Percentiles rank a stretch among this genome's conserved stretches.
Conservation (phyloP, 2,888 invertebrate species). For the Erynnis tages region DNA sequence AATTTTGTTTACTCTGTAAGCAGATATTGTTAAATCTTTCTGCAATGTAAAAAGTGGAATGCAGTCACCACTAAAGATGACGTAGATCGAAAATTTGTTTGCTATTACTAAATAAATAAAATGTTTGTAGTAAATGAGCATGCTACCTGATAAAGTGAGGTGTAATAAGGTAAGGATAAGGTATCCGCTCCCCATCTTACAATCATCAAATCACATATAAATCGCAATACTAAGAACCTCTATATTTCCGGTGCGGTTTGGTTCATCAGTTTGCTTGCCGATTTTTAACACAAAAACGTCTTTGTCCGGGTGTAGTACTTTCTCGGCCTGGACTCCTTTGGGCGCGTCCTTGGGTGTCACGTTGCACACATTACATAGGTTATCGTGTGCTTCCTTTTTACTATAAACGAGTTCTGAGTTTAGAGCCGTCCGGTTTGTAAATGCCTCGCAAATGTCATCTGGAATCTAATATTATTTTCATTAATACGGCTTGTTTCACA, state of each 20-base stretch:
- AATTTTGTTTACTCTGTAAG: too few species aligned
- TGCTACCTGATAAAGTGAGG: too few species aligned
- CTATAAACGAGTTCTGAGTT: constrained; percentile 66
- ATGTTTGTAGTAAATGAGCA: too few species aligned
- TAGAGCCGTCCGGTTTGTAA: constrained; percentile 56
- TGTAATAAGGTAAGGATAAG: too few species aligned
- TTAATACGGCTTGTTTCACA: too few species aligned
- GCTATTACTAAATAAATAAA: too few species aligned
- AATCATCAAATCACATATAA: not conserved
- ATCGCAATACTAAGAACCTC: constrained; percentile 83
- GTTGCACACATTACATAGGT: constrained; percentile 61
- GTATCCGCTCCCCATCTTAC: too few species aligned
- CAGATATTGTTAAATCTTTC: too few species aligned
- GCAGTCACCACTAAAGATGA: too few species aligned
- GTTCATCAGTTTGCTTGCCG: constrained; percentile 85
- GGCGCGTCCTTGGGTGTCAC: constrained; percentile 75
- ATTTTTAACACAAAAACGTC: constrained; percentile 87
- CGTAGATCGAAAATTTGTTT: too few species aligned
- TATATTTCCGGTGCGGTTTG: constrained; percentile 82
- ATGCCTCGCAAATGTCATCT: constrained; percentile 68
- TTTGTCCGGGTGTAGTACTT: constrained; percentile 84
- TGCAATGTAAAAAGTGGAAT: too few species aligned
- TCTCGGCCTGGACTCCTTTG: constrained; percentile 80
- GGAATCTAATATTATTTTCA: constrained; percentile 69
- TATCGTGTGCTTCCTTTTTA: constrained; percentile 51